Conservation (phyloP, 2,113 vertebrate genomes). For the Eidolon helvum region DNA sequence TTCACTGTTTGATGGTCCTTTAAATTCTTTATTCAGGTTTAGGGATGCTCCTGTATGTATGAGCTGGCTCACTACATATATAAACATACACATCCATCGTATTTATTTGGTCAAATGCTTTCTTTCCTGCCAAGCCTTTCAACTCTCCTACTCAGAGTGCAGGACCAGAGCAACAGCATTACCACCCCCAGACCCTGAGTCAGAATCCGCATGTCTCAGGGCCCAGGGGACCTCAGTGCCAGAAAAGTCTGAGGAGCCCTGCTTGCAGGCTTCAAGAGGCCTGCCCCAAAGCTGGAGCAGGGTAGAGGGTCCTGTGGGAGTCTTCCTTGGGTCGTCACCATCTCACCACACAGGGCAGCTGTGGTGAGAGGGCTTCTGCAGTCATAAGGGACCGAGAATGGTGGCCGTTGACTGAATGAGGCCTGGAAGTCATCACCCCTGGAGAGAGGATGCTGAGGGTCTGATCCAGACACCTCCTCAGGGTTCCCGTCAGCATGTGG, state of each 20-base stretch:
- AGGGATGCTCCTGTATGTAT: background rate
- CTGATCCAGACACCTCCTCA: background rate
- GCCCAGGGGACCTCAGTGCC: rapidly evolving
- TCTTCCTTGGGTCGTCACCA: background rate
- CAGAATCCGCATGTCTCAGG: background rate
- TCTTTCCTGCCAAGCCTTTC: background rate
- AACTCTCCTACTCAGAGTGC: background rate
- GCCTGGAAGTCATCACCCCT: background rate
- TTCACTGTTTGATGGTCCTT: background rate
- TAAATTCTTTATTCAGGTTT: rapidly evolving
- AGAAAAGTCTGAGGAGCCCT: background rate
- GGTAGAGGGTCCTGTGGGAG: background rate
- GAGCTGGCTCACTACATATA: rapidly evolving
- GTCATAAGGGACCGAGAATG: background rate
- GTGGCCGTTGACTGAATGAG: background rate
- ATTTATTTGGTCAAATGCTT: background rate
- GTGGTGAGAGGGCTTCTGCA: rapidly evolving
- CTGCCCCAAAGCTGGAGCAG: rapidly evolving
- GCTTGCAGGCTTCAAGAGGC: background rate
- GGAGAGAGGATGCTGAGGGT: background rate
- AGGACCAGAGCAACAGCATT: rapidly evolving
- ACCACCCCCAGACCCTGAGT: background rate
- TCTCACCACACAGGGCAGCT: background rate
- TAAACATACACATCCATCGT: rapidly evolving
- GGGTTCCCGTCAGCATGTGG: background rate